A percentile compares a stretch with the other conserved stretches of the same genome.
Conservation (phyloP, 2,113 vertebrate genomes). For the Cyrtonyx montezumae region DNA sequence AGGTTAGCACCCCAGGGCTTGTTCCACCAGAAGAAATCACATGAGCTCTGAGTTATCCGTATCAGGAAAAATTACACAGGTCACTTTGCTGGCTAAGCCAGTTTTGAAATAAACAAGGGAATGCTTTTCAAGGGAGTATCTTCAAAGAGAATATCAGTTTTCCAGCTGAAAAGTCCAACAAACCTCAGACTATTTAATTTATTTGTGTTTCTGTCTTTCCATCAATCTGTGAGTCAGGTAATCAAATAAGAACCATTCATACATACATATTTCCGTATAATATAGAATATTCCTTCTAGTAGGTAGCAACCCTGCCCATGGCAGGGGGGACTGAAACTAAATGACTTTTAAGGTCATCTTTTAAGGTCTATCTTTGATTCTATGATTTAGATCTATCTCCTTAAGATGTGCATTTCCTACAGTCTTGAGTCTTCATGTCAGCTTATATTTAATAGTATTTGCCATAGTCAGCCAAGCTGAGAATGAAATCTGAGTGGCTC, state of each 20-base stretch:
- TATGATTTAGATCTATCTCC: not conserved
- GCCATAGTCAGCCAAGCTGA: not conserved
- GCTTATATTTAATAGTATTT: not conserved
- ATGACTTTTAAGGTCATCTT: not conserved
- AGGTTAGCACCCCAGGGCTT: not conserved
- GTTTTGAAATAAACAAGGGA: not conserved
- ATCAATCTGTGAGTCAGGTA: not conserved
- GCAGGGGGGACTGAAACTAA: not conserved
- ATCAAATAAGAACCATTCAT: not conserved
- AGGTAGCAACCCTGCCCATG: not conserved
- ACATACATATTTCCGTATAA: not conserved
- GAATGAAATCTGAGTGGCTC: not conserved
- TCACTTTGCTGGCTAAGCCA: not conserved
- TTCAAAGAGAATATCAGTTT: not conserved
- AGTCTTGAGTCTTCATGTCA: not conserved
- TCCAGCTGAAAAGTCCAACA: not conserved
- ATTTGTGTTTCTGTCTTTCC: not conserved
- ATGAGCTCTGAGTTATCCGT: not conserved
- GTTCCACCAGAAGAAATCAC: not conserved
- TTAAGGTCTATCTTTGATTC: not conserved
- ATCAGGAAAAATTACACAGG: not conserved
- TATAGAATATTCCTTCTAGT: not conserved
- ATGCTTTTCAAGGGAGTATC: too few species aligned
- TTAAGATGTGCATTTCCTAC: not conserved
- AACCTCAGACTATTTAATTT: not conserved